Evolutionary conservation across 2,113 vertebrate genomes (phyloP).

Genomic region (Rhabdomys dilectus): DNA sequence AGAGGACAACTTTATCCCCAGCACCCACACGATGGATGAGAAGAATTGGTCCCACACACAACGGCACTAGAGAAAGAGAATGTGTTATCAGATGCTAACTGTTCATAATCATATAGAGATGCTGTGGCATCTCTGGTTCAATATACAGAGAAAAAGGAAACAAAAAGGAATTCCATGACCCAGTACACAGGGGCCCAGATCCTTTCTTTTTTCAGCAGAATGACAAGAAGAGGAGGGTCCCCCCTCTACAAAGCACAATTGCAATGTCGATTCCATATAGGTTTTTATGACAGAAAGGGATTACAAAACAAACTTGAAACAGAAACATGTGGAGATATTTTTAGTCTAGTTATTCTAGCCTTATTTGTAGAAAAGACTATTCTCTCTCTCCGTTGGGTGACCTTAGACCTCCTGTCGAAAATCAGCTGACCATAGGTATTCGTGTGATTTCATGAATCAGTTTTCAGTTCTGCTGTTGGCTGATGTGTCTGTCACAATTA

Average conservation of each 20-base stretch:
- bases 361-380: neutral
- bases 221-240: neutral
- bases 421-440: neutral
- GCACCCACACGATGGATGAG: neutral
- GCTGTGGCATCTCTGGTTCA: neutral
- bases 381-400: neutral
- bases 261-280: neutral
- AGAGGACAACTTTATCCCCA: neutral
- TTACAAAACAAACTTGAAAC: neutral
- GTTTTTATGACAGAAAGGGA: neutral
- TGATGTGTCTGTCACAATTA: neutral
- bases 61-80: neutral
- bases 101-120: neutral
- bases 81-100: neutral
- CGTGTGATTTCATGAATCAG: neutral
- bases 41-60: neutral
- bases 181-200: neutral
- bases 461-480: neutral
- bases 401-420: neutral
- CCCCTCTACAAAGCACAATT: neutral
- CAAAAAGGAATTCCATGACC: neutral
- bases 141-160: neutral
- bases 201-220: neutral
- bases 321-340: neutral
- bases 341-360: neutral